Conservation (phyloP, 1,140 invertebrate genomes). For the Lanistes nyassanus region DNA sequence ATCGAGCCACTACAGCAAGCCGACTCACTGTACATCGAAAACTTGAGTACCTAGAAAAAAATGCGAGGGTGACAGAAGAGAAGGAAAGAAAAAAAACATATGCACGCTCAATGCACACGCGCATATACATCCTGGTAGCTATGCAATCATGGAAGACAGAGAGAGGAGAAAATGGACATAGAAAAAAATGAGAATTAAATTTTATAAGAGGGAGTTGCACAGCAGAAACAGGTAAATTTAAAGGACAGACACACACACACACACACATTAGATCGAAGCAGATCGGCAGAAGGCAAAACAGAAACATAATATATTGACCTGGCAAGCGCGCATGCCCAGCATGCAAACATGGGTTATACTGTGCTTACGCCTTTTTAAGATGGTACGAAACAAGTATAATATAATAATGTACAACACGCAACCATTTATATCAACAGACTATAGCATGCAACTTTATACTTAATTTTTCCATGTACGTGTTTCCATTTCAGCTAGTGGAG, state of each 20-base stretch:
- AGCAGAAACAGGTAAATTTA: neutral
- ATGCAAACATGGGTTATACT: neutral
- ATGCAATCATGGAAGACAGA: neutral
- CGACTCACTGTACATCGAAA: too few relatives aligned
- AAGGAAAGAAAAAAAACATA: too few relatives aligned
- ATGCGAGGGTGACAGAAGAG: too few relatives aligned
- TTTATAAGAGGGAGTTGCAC: neutral
- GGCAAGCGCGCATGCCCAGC: neutral
- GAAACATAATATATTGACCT: neutral
- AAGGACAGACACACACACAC: slow-evolving; percentile 11
- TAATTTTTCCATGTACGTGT: too few relatives aligned
- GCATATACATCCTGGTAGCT: neutral
- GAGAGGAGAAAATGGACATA: neutral
- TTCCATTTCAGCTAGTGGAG: too few relatives aligned
- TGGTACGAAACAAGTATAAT: slow-evolving; percentile 5
- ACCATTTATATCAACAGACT: too few relatives aligned
- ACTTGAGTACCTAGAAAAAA: too few relatives aligned
- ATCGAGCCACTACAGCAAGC: too few relatives aligned
- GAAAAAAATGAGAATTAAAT: neutral
- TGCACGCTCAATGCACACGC: neutral
- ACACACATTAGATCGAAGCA: neutral
- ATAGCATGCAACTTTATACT: too few relatives aligned
- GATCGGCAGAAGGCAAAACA: neutral
- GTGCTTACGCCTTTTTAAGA: neutral
- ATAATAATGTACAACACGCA: too few relatives aligned